Evolutionary conservation across 2,888 invertebrate species (phyloP).

Genomic region (Lepidocyrtoides sp.): DNA sequence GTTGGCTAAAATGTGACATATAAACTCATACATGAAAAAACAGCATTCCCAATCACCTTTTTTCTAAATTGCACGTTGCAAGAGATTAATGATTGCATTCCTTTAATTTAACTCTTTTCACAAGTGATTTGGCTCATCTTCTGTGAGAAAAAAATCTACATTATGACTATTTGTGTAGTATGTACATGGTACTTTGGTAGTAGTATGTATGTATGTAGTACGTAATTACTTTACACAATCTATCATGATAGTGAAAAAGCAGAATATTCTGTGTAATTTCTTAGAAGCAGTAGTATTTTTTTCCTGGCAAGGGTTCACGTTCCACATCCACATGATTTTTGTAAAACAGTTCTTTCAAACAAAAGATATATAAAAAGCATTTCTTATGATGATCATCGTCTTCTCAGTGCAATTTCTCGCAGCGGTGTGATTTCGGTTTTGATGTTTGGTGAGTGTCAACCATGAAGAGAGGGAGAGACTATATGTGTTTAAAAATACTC

Average conservation of each 20-base stretch:
- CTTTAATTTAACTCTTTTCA: neutral
- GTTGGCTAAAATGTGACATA: neutral
- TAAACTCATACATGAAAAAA: neutral
- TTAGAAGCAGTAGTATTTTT: slow-evolving; percentile 7
- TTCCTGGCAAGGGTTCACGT: slow-evolving; percentile 29
- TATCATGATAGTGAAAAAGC: neutral
- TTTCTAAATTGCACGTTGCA: slow-evolving; percentile 40
- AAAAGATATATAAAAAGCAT: neutral
- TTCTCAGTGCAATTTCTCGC: neutral
- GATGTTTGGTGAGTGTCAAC: neutral
- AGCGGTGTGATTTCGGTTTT: neutral
- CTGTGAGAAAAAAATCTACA: neutral
- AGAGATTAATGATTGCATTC: slow-evolving; percentile 56
- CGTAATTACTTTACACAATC: neutral
- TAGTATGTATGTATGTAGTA: neutral
- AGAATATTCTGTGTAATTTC: neutral
- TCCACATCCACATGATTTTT: neutral
- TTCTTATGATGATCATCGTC: neutral
- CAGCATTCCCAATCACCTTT: neutral
- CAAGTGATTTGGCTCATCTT: neutral
- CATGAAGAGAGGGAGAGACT: neutral
- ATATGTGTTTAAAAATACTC: slow-evolving; percentile 3
- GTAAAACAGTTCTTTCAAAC: neutral
- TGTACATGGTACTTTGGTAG: neutral
- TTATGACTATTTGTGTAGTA: neutral